These are phyloP conservation scores for Pristionchus arcanus DNA, from an alignment of 2,888 invertebrate species.

Conservation along the genomic window DNA sequence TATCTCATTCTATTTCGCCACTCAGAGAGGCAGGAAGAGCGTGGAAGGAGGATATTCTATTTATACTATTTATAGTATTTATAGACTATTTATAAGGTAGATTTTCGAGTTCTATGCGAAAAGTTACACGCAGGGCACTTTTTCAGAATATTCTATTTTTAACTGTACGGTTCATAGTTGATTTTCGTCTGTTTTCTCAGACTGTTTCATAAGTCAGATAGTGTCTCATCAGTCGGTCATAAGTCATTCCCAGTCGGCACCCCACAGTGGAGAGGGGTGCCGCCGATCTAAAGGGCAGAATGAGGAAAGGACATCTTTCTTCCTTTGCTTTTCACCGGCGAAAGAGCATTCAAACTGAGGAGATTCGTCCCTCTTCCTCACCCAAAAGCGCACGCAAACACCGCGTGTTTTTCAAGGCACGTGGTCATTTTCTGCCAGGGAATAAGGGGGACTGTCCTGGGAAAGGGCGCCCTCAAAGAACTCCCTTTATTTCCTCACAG, in stretches of 20 bases:
- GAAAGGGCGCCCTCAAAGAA: neutral
- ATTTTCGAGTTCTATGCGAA: no score
- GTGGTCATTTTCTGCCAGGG: neutral
- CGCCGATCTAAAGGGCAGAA: neutral
- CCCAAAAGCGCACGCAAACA: neutral
- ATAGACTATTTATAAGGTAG: no score
- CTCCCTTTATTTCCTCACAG: neutral
- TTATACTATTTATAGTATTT: no score
- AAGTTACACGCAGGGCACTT: no score
- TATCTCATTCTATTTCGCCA: no score
- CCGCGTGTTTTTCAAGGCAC: neutral
- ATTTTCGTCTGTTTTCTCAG: no score
- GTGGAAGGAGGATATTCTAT: no score
- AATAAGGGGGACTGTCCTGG: neutral
- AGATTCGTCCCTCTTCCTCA: neutral
- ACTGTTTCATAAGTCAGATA: no score
- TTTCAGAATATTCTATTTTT: no score
- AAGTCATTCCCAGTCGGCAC: neutral
- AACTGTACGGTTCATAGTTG: no score
- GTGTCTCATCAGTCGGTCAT: no score
- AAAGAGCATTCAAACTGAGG: neutral
- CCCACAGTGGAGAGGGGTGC: neutral
- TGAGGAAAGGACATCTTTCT: neutral
- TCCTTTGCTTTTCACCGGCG: neutral
- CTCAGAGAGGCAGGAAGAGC: no score